Conservation (phyloP, 2,888 invertebrate species). For the Chouioia cunea region DNA sequence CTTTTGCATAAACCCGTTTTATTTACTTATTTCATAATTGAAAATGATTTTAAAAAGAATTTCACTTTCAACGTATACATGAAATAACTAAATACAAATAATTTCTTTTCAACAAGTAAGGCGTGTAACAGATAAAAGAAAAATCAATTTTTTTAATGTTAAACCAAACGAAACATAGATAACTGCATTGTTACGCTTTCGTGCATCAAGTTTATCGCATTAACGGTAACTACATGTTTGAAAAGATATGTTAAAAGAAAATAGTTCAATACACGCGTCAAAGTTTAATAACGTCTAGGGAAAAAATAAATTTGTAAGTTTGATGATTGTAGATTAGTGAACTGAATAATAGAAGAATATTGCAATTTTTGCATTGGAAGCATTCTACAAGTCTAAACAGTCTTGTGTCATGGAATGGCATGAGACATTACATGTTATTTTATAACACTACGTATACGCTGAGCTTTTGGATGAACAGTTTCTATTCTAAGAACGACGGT, state of each 20-base stretch:
- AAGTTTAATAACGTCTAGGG: background rate
- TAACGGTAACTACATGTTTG: constrained; percentile 37
- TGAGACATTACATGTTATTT: constrained; percentile 49
- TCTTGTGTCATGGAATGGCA: constrained; percentile 63
- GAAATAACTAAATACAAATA: constrained; percentile 4
- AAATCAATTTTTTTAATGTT: constrained; percentile 23
- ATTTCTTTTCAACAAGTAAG: constrained; percentile 13
- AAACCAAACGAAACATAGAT: constrained; percentile 10
- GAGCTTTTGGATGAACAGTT: constrained; percentile 49
- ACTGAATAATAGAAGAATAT: constrained; percentile 15
- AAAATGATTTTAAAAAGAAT: background rate
- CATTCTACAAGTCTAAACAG: constrained; percentile 52
- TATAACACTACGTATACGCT: constrained; percentile 45
- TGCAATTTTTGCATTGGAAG: constrained; percentile 20
- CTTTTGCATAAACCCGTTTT: background rate
- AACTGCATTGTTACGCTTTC: constrained; percentile 35
- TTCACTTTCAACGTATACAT: background rate
- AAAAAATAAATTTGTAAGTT: constrained; percentile 16
- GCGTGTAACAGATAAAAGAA: constrained; percentile 14
- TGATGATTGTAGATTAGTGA: background rate
- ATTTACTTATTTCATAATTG: background rate
- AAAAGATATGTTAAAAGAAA: constrained; percentile 34
- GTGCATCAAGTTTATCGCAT: constrained; percentile 41
- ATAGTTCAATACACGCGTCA: constrained; percentile 40
- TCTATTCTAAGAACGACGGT: constrained; percentile 12